Percentiles rank a stretch among this genome's conserved stretches.
phyloP scores from a whole-genome alignment of 1,140 invertebrate species.

The Drosophila sp. region DNA sequence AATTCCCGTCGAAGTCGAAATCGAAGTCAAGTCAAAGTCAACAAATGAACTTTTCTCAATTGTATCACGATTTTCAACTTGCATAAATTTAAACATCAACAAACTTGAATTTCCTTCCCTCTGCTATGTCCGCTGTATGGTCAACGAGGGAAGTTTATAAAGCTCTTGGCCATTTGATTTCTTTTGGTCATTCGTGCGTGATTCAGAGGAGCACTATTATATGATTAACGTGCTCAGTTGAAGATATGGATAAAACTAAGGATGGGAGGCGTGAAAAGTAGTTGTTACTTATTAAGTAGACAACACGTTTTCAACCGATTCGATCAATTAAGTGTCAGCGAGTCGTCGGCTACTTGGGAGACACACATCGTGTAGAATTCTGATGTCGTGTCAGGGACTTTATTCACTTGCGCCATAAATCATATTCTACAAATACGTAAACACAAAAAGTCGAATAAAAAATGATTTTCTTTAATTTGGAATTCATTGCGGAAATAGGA shows the following conservation, averaged over 20 bases:
- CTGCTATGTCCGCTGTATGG: conserved; percentile 17
- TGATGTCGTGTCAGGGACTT: conserved; percentile 27
- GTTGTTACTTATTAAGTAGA: conserved; percentile 31
- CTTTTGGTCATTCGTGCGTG: conserved; percentile 54
- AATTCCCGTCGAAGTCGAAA: conserved; percentile 15
- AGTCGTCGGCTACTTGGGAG: conserved; percentile 33
- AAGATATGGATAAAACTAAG: neutral
- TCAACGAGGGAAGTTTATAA: conserved; percentile 32
- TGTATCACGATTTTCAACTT: conserved; percentile 79
- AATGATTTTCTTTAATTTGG: too few relatives aligned
- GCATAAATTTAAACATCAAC: conserved; percentile 65
- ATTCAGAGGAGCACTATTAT: conserved; percentile 63
- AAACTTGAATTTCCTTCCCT: neutral
- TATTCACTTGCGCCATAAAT: conserved; percentile 35
- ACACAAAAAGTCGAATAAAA: too few relatives aligned
- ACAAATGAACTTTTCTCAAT: conserved; percentile 73
- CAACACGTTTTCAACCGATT: conserved; percentile 33
- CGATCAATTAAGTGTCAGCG: conserved; percentile 52
- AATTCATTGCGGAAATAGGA: too few relatives aligned
- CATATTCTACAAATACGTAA: conserved; percentile 15
- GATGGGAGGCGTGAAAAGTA: neutral
- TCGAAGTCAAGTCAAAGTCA: conserved; percentile 52
- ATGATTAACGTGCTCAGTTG: conserved; percentile 39
- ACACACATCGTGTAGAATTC: conserved; percentile 51
- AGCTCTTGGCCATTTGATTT: conserved; percentile 59